Evolutionary conservation across 2,113 vertebrate genomes (phyloP).

Genomic region (Microcebus griseorufus): DNA sequence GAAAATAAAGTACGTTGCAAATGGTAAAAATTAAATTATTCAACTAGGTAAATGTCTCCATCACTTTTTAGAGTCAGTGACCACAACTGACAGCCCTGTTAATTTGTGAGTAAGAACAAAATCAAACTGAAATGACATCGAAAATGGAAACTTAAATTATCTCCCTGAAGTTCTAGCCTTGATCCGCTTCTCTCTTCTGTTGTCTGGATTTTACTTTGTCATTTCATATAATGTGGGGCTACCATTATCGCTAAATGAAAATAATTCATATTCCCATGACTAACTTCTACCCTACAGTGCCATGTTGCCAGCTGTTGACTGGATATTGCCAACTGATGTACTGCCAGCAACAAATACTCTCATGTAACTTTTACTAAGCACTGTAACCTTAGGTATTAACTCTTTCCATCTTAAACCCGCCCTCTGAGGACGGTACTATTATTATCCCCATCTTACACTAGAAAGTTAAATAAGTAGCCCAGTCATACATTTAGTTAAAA

Average conservation of each 20-base stretch:
- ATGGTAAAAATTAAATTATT: neutral
- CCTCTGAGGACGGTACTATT: neutral
- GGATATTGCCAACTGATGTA: neutral
- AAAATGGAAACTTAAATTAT: neutral
- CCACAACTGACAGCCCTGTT: neutral
- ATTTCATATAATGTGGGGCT: neutral
- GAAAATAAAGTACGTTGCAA: neutral
- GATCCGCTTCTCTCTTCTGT: neutral
- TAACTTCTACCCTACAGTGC: neutral
- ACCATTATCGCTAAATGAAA: neutral
- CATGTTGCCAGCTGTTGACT: neutral
- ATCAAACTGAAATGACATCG: neutral
- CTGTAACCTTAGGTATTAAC: neutral
- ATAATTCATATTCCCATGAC: neutral
- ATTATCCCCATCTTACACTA: neutral
- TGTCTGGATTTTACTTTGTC: neutral
- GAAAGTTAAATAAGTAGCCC: slow-evolving; percentile 7
- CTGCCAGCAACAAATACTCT: neutral
- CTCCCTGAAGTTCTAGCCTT: neutral
- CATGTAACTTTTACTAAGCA: neutral
- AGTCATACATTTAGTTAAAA: neutral
- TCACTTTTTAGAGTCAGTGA: neutral
- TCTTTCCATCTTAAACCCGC: neutral
- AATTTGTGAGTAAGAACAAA: neutral
- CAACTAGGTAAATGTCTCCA: neutral